phyloP scores from a whole-genome alignment of 2,797 vertebrate genomes.

The Aldrovandia affinis region DNA sequence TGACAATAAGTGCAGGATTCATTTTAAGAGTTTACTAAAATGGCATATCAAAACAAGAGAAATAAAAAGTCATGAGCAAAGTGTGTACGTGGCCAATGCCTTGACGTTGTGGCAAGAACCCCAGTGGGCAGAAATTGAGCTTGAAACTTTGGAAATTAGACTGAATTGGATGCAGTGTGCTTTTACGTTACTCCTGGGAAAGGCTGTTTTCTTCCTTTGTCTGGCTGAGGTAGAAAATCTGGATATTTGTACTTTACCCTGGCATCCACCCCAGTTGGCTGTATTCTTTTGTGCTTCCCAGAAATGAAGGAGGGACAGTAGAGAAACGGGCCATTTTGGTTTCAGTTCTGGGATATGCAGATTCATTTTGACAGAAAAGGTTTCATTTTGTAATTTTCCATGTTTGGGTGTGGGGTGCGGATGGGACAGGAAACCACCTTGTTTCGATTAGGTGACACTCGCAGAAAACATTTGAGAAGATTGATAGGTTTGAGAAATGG shows the following conservation, averaged over 20 bases:
- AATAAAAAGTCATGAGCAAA: neutral
- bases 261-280: too few species aligned
- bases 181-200: neutral
- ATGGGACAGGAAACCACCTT: conserved; percentile 2
- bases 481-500: neutral
- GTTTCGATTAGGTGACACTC: neutral
- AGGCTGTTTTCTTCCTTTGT: neutral
- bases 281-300: conserved; percentile 17
- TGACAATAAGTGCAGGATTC: neutral
- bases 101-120: neutral
- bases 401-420: neutral
- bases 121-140: neutral
- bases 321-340: neutral
- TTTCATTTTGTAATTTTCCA: neutral
- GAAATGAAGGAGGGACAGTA: neutral
- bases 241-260: neutral
- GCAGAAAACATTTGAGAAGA: neutral
- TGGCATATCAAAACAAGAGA: neutral
- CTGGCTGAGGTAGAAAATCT: neutral
- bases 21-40: neutral
- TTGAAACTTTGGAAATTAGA: neutral
- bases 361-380: neutral
- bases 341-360: neutral
- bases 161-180: neutral
- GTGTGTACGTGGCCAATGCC: neutral